These are phyloP conservation scores for Pseudomyrmex pallidus DNA, from an alignment of 1,140 invertebrate species.

Conservation along the genomic window DNA sequence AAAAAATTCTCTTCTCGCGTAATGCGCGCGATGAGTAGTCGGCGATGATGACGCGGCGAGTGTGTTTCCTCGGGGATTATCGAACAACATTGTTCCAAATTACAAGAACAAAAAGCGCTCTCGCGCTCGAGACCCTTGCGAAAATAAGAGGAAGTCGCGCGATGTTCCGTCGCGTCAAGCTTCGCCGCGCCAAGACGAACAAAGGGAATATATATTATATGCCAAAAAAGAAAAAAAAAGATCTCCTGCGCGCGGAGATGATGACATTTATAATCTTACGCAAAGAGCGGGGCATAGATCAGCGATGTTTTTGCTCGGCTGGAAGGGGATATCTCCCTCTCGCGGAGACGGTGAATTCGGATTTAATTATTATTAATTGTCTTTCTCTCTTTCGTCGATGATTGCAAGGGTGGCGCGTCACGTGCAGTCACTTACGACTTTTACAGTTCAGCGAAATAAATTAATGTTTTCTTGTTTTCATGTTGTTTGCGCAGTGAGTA, in stretches of 20 bases:
- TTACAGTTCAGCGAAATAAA: not conserved
- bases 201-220: slow-evolving; percentile 70
- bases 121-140: not conserved
- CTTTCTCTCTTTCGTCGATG: slow-evolving; percentile 35
- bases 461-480: not conserved
- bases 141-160: slow-evolving; percentile 48
- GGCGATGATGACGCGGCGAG: slow-evolving; percentile 1
- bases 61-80: not conserved
- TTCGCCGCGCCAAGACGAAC: slow-evolving; percentile 64
- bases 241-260: slow-evolving; percentile 11
- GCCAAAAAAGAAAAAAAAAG: slow-evolving; percentile 60
- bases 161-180: slow-evolving; percentile 65
- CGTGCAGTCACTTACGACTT: not conserved
- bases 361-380: slow-evolving; percentile 83
- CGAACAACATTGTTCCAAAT: slow-evolving; percentile 50
- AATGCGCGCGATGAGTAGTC: not conserved
- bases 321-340: slow-evolving; percentile 71
- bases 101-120: slow-evolving; percentile 69
- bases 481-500: too few relatives aligned
- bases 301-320: slow-evolving; percentile 80
- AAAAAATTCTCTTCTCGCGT: slow-evolving; percentile 7
- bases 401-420: slow-evolving; percentile 1
- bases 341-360: slow-evolving; percentile 75
- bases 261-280: slow-evolving; percentile 79
- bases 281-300: slow-evolving; percentile 74